Evolutionary conservation across 2,797 vertebrate genomes (phyloP).

Genomic region (Vespertilio murinus): DNA sequence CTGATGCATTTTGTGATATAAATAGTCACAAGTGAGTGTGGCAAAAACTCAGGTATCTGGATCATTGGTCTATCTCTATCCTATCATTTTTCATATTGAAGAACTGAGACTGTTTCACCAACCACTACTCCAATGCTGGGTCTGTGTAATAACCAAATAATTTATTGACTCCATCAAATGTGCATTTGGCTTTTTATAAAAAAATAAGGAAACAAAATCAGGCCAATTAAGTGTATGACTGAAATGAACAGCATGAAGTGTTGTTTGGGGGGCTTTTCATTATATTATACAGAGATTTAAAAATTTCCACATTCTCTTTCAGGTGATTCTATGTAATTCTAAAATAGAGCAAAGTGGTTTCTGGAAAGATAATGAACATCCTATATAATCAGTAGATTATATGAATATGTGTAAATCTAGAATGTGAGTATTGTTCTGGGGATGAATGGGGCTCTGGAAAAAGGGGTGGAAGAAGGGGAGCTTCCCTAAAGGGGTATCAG

Average conservation of each 20-base stretch:
- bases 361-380: not conserved
- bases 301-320: not conserved
- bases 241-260: not conserved
- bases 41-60: not conserved
- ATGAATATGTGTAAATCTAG: not conserved
- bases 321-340: not conserved
- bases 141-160: not conserved
- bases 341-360: not conserved
- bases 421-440: not conserved
- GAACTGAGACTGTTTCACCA: not conserved
- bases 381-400: not conserved
- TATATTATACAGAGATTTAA: not conserved
- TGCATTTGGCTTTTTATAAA: not conserved
- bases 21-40: not conserved
- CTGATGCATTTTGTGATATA: not conserved
- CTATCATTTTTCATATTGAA: not conserved
- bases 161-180: not conserved
- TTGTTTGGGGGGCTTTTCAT: not conserved
- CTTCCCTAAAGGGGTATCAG: not conserved
- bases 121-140: not conserved
- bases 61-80: not conserved
- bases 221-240: not conserved
- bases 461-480: not conserved
- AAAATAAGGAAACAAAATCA: not conserved
- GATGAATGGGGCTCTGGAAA: not conserved